Percentiles rank a stretch among this genome's conserved stretches.
Evolutionary conservation across 2,113 vertebrate species (phyloP).

Genomic region (Dicerorhinus sumatrensis): DNA sequence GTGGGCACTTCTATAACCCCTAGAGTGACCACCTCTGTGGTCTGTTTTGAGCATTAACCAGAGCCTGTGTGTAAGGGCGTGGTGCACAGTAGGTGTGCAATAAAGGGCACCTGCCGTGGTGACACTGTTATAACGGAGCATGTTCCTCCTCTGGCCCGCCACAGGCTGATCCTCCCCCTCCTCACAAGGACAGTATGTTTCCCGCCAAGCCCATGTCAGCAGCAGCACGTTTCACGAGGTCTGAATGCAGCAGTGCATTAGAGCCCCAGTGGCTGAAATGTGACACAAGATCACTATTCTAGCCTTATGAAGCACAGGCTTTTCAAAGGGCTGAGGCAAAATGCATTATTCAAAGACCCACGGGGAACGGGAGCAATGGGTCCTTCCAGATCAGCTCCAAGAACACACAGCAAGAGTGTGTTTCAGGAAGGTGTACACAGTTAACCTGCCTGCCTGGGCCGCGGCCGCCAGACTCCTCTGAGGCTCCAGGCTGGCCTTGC

Average conservation of each 20-base stretch:
- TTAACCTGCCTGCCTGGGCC: neutral
- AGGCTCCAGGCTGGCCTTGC: neutral
- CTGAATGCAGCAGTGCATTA: neutral
- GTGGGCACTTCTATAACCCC: neutral
- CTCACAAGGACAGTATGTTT: neutral
- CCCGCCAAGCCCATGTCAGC: neutral
- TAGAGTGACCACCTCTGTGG: neutral
- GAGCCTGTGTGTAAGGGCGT: neutral
- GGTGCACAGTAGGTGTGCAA: neutral
- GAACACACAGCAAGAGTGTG: rapidly evolving
- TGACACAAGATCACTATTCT: neutral
- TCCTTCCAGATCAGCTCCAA: neutral
- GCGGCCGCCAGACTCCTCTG: neutral
- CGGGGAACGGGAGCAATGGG: neutral
- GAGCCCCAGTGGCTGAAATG: neutral
- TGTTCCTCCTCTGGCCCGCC: neutral
- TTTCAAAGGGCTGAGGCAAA: neutral
- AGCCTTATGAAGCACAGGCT: rapidly evolving
- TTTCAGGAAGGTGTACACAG: neutral
- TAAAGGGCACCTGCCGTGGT: neutral
- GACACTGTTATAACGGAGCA: neutral
- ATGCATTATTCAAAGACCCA: neutral
- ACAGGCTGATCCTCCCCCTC: neutral
- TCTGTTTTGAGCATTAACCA: neutral
- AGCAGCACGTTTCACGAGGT: neutral